Percentiles rank a stretch among this genome's conserved stretches.
Conservation (phyloP, 2,888 invertebrate genomes). For the Anarsia innoxiella region DNA sequence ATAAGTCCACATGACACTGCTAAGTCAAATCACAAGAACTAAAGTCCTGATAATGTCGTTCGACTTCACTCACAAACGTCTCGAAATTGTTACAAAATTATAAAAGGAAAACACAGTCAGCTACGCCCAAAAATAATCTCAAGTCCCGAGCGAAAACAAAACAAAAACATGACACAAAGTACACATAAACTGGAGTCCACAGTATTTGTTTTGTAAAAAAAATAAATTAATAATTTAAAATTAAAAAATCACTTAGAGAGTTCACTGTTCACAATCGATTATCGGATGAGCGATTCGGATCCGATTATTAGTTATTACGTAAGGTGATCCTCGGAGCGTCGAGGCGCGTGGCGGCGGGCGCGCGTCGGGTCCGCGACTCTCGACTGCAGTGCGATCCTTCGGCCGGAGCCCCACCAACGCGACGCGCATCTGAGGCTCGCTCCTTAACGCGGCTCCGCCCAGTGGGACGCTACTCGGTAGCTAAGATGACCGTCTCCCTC, state of each 20-base stretch:
- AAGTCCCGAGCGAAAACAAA: slow-evolving; percentile 56
- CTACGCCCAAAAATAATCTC: slow-evolving; percentile 53
- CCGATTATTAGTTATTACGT: slow-evolving; percentile 66
- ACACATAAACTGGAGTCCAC: slow-evolving; percentile 54
- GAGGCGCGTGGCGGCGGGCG: slow-evolving; percentile 54
- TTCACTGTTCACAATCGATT: slow-evolving; percentile 67
- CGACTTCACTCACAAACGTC: slow-evolving; percentile 40
- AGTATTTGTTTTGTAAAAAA: slow-evolving; percentile 24
- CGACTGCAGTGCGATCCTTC: slow-evolving; percentile 77
- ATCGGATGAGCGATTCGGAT: slow-evolving; percentile 55
- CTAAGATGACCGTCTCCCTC: slow-evolving; percentile 74
- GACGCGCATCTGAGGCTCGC: slow-evolving; percentile 77
- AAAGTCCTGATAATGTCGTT: slow-evolving; percentile 31
- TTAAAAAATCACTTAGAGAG: slow-evolving; percentile 44
- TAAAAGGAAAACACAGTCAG: slow-evolving; percentile 49
- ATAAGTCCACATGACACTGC: slow-evolving; percentile 43
- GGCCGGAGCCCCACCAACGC: slow-evolving; percentile 77
- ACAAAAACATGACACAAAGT: slow-evolving; percentile 56
- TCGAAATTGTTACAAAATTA: slow-evolving; percentile 35
- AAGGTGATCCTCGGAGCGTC: slow-evolving; percentile 46
- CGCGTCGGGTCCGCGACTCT: slow-evolving; percentile 64
- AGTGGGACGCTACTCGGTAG: slow-evolving; percentile 72
- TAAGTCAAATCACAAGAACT: slow-evolving; percentile 43
- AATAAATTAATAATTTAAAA: slow-evolving; percentile 22
- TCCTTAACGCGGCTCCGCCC: slow-evolving; percentile 77